These are phyloP conservation scores for Orchestes rusci DNA, from an alignment of 2,888 invertebrate species.

Conservation along the genomic window DNA sequence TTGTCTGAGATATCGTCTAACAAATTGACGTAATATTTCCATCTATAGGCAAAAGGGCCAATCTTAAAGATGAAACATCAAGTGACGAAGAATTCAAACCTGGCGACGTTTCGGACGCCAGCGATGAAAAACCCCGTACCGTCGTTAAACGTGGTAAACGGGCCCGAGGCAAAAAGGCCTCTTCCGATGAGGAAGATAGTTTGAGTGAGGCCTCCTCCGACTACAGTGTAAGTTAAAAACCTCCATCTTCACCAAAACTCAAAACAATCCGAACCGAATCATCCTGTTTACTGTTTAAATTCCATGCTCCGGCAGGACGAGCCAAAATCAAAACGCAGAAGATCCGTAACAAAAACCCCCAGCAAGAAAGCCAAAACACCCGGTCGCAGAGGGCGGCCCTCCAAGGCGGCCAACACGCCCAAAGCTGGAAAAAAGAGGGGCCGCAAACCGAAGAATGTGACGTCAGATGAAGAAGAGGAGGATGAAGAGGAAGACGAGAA, in stretches of 20 bases:
- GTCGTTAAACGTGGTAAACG: constrained; percentile 31
- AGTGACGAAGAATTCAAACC: constrained; percentile 41
- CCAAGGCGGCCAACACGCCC: constrained; percentile 32
- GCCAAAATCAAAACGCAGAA: constrained; percentile 38
- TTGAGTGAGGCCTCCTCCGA: constrained; percentile 36
- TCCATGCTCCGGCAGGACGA: constrained; percentile 34
- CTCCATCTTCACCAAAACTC: too few species aligned
- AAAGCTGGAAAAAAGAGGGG: too few species aligned
- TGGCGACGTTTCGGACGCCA: constrained; percentile 40
- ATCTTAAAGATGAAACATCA: constrained; percentile 44
- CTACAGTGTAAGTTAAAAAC: too few species aligned
- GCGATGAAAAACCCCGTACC: constrained; percentile 37
- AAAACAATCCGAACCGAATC: too few species aligned
- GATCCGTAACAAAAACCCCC: constrained; percentile 31
- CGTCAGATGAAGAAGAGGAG: constrained; percentile 39
- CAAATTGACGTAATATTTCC: too few species aligned
- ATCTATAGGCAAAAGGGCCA: constrained; percentile 40
- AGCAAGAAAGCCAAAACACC: constrained; percentile 34
- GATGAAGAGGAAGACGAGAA: constrained; percentile 38
- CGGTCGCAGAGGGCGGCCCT: constrained; percentile 28
- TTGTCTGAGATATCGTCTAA: too few species aligned
- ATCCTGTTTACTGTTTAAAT: too few species aligned
- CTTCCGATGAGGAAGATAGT: constrained; percentile 34
- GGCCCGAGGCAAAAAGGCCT: constrained; percentile 30
- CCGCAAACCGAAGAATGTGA: constrained; percentile 39